Evolutionary conservation across 1,140 invertebrate genomes (phyloP).

Genomic region (Schlechtendalia chinensis): DNA sequence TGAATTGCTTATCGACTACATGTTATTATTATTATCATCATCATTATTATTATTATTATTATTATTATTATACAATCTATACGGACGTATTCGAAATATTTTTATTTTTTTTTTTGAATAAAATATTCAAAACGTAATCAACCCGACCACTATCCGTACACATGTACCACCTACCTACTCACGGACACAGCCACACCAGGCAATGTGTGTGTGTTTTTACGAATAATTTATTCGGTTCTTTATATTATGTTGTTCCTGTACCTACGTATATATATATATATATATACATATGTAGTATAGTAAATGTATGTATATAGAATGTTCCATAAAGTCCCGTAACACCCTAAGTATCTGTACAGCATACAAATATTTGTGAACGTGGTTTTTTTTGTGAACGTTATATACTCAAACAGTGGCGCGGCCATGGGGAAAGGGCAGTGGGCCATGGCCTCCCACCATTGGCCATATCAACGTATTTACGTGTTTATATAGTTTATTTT

Average conservation of each 20-base stretch:
- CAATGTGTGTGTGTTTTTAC: not conserved
- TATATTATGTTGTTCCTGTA: not conserved
- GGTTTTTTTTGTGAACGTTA: too few relatives aligned
- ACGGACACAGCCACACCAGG: not conserved
- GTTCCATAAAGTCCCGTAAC: not conserved
- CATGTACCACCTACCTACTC: not conserved
- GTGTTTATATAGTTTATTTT: too few relatives aligned
- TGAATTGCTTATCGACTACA: not conserved
- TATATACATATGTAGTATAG: not conserved
- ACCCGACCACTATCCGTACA: not conserved
- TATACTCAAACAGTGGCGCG: too few relatives aligned
- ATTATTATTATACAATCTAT: not conserved
- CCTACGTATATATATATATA: too few relatives aligned
- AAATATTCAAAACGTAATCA: conserved; percentile 11
- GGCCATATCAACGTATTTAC: too few relatives aligned
- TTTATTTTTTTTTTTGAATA: too few relatives aligned
- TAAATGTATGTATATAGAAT: not conserved
- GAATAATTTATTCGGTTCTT: not conserved
- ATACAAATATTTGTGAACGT: not conserved
- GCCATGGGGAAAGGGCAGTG: too few relatives aligned
- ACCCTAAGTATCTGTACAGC: not conserved
- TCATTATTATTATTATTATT: not conserved
- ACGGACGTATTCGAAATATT: not conserved
- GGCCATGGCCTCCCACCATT: too few relatives aligned
- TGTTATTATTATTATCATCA: not conserved